Conservation (phyloP, 2,797 vertebrate species). For the Parauchenoglanis ngamensis region DNA sequence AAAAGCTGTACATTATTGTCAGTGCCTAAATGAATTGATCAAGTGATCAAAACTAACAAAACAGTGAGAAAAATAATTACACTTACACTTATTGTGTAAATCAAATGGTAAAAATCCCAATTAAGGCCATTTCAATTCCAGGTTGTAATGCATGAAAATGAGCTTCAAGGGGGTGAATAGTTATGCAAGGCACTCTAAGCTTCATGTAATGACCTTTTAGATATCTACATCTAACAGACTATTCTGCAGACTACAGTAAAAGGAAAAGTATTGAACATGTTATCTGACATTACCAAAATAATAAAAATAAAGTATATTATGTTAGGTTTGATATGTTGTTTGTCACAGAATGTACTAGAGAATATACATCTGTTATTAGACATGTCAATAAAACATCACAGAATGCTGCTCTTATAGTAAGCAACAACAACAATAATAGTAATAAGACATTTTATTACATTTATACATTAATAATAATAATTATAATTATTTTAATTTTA, state of each 20-base stretch:
- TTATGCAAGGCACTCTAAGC: too few relatives aligned
- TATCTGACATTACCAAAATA: not conserved
- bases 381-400: not conserved
- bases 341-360: not conserved
- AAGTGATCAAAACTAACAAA: not conserved
- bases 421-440: not conserved
- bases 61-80: not conserved
- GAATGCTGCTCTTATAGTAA: not conserved
- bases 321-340: not conserved
- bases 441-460: not conserved
- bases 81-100: not conserved
- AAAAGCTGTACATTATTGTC: not conserved
- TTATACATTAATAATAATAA: not conserved
- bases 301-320: not conserved
- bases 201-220: not conserved
- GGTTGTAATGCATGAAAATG: not conserved
- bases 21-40: not conserved
- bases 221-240: not conserved
- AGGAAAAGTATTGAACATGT: not conserved
- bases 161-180: too few relatives aligned
- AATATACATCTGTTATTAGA: not conserved
- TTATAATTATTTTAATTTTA: not conserved
- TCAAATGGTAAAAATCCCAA: not conserved
- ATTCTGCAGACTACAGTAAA: not conserved
- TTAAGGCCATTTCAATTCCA: not conserved